Base-by-base conservation (phyloP, 2,113 vertebrate species). In the Athene noctua region DNA sequence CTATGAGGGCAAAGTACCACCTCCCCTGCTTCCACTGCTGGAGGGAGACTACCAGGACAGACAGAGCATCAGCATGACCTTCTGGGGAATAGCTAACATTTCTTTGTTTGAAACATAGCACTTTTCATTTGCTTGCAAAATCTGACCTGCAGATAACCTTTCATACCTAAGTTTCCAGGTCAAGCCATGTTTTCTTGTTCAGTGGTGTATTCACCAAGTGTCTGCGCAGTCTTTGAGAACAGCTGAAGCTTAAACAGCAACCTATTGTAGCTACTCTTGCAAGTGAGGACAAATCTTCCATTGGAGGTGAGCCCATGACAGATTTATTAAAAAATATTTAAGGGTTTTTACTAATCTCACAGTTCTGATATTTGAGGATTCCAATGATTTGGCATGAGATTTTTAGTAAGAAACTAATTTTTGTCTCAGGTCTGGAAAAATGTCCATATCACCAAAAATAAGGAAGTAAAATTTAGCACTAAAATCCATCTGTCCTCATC, bases 21-120 rank as follows among this genome's bases (percentile, higher is more conserved):
- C 10, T 32, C 11, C 15, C 21, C 11, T 11, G 19, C 34, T 20
- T 42, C 6, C 13, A 25, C 15, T 42, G 20, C 30, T 79, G 26
- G 30, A 72, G 15, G 34, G n/a, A 66, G 18, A 66, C 26, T 25
- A 32, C 9, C 10, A 47, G 21, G 21, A 19, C 16, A n/a, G 20
- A 46, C 14, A 0, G 1, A 66, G 4, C 11, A 72, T 17, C 57
- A 52, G 5, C 5, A 3, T 36, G 34, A 61, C 16, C 10, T 42
- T 5, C 12, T 61, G 25, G 18, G 7, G 26, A 66, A 42, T 42
- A 47, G 61, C 11, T 42, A 55, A 17, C 14, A 52, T 23, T 38
- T 74, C 16, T 27, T 42, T 34, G 4, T 46, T 67, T 55, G 54
- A 73, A 93, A 30, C 4, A 34, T 19, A 29, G 6, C 7, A 6